Percentiles rank a stretch among this genome's conserved stretches.
Evolutionary conservation across 2,113 vertebrate species (phyloP).

Genomic region (Heloderma charlesbogerti): DNA sequence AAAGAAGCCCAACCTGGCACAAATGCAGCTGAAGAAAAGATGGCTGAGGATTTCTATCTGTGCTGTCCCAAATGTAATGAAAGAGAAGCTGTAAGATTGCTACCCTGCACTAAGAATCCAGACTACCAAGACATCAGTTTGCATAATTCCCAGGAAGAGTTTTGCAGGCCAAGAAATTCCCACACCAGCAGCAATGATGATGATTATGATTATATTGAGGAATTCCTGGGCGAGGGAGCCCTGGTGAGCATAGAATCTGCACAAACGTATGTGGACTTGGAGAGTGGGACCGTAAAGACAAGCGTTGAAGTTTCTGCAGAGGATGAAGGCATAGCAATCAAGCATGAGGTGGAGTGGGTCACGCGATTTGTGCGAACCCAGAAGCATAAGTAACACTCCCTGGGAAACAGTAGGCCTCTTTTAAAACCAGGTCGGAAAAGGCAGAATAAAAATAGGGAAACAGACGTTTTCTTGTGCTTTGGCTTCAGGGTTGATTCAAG

Average conservation of each 20-base stretch:
- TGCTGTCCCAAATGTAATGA: not conserved
- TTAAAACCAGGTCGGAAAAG: not conserved
- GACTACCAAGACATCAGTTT: not conserved
- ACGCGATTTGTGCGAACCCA: not conserved
- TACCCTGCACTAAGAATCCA: not conserved
- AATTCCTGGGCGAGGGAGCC: slow-evolving; percentile 22
- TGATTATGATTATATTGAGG: not conserved
- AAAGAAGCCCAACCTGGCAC: not conserved
- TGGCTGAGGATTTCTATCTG: not conserved
- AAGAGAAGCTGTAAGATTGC: no score
- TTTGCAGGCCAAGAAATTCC: not conserved
- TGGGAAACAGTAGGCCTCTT: not conserved
- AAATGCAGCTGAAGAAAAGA: not conserved
- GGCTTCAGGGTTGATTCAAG: not conserved
- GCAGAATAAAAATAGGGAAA: slow-evolving; percentile 17
- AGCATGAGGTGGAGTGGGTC: slow-evolving; percentile 34
- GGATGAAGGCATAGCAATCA: not conserved
- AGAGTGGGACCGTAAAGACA: slow-evolving; percentile 4
- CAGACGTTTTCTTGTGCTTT: not conserved
- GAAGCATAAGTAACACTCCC: not conserved
- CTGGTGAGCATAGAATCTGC: slow-evolving; percentile 10
- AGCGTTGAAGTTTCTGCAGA: not conserved
- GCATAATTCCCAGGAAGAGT: not conserved
- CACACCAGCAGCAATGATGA: not conserved
- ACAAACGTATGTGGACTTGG: not conserved